These are phyloP conservation scores for Idaea biselata DNA, from an alignment of 2,888 invertebrate genomes.

Conservation along the genomic window DNA sequence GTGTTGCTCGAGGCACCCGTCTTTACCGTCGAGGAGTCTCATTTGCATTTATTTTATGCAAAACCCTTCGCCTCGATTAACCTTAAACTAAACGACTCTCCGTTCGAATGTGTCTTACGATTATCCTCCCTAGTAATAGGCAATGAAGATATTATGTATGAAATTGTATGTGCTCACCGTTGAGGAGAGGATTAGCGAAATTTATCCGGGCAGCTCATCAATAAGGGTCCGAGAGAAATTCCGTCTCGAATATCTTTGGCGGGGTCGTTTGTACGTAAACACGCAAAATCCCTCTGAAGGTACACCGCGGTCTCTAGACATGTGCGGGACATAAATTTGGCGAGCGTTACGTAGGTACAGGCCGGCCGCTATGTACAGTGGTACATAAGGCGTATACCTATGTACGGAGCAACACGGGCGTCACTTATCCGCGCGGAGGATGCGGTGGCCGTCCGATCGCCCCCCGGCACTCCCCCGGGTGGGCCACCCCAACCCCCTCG, in stretches of 20 bases:
- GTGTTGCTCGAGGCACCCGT: slow-evolving; percentile 38
- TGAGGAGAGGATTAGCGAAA: slow-evolving; percentile 46
- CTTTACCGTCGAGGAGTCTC: slow-evolving; percentile 37
- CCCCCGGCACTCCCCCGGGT: slow-evolving; percentile 52
- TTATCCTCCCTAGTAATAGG: slow-evolving; percentile 20
- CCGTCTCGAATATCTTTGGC: slow-evolving; percentile 72
- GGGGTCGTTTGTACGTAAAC: slow-evolving; percentile 70
- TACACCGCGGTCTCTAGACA: slow-evolving; percentile 79
- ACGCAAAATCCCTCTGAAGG: slow-evolving; percentile 80
- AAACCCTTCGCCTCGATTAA: slow-evolving; percentile 42
- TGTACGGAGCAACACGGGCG: slow-evolving; percentile 77
- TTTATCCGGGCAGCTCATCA: slow-evolving; percentile 56
- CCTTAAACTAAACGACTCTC: slow-evolving; percentile 32
- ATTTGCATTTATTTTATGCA: slow-evolving; percentile 53
- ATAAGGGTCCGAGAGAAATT: slow-evolving; percentile 72
- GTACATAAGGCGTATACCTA: slow-evolving; percentile 72
- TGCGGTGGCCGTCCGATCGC: slow-evolving; percentile 77
- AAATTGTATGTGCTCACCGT: slow-evolving; percentile 25
- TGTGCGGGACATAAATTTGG: slow-evolving; percentile 81
- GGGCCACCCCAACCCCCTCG: slow-evolving; percentile 59
- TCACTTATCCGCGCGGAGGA: slow-evolving; percentile 80
- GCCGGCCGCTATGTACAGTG: slow-evolving; percentile 66
- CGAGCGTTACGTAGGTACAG: slow-evolving; percentile 76
- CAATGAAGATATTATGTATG: slow-evolving; percentile 28
- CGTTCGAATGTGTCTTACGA: slow-evolving; percentile 22